Percentiles rank a stretch among this genome's conserved stretches.
phyloP scores from a whole-genome alignment of 1,140 invertebrate genomes.

The Daktulosphaira vitifoliae region DNA sequence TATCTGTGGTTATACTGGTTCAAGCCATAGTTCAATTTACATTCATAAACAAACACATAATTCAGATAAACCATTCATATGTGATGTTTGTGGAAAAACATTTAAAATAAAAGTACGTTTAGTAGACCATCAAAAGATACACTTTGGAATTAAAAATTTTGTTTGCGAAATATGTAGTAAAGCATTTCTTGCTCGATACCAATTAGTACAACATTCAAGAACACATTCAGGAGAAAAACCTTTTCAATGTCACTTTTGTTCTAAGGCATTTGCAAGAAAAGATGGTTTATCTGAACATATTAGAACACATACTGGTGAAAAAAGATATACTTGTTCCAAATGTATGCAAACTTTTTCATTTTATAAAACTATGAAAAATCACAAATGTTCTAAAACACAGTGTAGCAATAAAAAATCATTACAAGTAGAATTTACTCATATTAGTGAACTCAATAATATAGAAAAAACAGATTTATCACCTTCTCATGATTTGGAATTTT shows the following conservation, averaged over 20 bases:
- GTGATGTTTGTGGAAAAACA: slow-evolving; percentile 76
- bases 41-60: slow-evolving; percentile 92
- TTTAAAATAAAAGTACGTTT: slow-evolving; percentile 91
- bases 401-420: too few relatives aligned
- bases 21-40: slow-evolving; percentile 85
- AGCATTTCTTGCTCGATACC: slow-evolving; percentile 15
- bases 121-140: slow-evolving; percentile 62
- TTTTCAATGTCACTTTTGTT: slow-evolving; percentile 15
- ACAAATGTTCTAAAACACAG: background rate
- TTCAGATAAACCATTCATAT: slow-evolving; percentile 73
- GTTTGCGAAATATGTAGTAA: slow-evolving; percentile 31
- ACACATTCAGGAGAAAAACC: slow-evolving; percentile 19
- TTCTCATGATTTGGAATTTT: too few relatives aligned
- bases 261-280: slow-evolving; percentile 22
- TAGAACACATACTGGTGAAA: slow-evolving; percentile 22
- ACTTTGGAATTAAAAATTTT: slow-evolving; percentile 15
- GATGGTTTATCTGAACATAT: slow-evolving; percentile 22
- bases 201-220: slow-evolving; percentile 20
- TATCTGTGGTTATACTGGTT: slow-evolving; percentile 85
- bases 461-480: too few relatives aligned
- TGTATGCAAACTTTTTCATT: slow-evolving; percentile 28
- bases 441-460: too few relatives aligned
- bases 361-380: slow-evolving; percentile 29
- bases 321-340: slow-evolving; percentile 16
- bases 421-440: too few relatives aligned